Conservation (phyloP, 2,888 invertebrate genomes). For the Caenorhabditis auriculariae region DNA sequence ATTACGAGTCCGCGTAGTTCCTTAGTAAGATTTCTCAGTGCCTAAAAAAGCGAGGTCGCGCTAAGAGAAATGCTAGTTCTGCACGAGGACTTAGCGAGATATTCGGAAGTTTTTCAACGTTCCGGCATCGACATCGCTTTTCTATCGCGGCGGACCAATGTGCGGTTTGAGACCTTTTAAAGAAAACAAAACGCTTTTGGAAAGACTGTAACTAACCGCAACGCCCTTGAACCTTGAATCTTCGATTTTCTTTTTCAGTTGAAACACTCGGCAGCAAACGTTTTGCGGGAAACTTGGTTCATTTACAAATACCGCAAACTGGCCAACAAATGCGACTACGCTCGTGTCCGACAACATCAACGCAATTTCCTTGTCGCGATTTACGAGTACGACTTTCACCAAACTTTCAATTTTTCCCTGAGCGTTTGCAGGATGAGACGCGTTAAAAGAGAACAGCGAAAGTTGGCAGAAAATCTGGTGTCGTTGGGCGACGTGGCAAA, state of each 20-base stretch:
- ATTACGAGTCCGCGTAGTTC: too few species aligned
- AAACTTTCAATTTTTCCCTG: background rate
- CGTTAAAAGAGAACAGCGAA: conserved; percentile 99
- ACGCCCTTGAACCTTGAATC: too few species aligned
- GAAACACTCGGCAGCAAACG: conserved; percentile 99
- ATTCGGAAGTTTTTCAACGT: too few species aligned
- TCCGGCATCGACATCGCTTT: too few species aligned
- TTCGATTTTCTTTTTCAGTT: conserved; percentile 73
- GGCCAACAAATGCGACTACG: conserved; percentile 92
- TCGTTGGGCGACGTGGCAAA: conserved; percentile 99
- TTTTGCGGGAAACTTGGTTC: conserved; percentile 97
- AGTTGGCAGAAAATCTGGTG: conserved; percentile 97
- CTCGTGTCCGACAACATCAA: conserved; percentile 94
- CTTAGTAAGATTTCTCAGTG: too few species aligned
- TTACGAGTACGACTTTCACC: conserved; percentile 78
- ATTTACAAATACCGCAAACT: conserved; percentile 99
- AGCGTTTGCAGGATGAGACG: conserved; percentile 80
- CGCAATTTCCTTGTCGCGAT: conserved; percentile 98
- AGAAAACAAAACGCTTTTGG: too few species aligned
- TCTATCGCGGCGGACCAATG: too few species aligned
- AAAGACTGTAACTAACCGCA: too few species aligned
- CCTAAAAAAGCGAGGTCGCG: too few species aligned
- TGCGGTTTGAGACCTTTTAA: too few species aligned
- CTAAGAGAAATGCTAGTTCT: too few species aligned
- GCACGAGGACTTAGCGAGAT: too few species aligned